Evolutionary conservation across 2,113 vertebrate genomes (phyloP).

Genomic region (Forbesichthys agassizii): DNA sequence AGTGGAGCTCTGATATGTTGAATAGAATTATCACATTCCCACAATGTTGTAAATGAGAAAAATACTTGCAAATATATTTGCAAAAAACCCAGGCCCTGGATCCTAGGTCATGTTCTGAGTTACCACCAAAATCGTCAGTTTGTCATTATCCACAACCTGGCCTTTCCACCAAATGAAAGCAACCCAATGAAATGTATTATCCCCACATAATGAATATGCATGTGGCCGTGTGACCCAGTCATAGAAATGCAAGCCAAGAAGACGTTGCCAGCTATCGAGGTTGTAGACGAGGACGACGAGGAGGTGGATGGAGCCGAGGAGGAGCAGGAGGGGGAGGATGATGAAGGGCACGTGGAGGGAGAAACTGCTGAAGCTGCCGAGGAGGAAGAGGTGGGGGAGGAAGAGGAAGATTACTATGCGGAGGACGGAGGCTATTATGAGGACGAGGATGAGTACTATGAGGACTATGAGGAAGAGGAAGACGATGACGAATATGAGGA

Average conservation of each 20-base stretch:
- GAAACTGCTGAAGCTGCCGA: background rate
- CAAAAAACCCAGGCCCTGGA: too few species aligned
- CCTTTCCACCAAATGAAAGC: too few species aligned
- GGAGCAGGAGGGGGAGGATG: background rate
- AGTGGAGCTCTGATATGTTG: too few species aligned
- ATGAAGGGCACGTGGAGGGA: slow-evolving; percentile 3
- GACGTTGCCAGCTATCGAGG: slow-evolving; percentile 40
- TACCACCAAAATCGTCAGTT: too few species aligned
- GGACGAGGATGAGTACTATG: background rate
- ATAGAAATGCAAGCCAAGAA: slow-evolving; percentile 59
- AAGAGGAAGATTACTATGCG: background rate
- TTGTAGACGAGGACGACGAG: slow-evolving; percentile 45
- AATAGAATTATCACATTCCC: too few species aligned
- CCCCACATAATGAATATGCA: too few species aligned
- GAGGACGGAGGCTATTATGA: slow-evolving; percentile 1
- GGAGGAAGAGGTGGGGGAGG: slow-evolving; percentile 1
- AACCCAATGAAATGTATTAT: too few species aligned
- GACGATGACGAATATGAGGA: background rate
- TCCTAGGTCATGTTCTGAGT: too few species aligned
- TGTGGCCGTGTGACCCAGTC: slow-evolving; percentile 45
- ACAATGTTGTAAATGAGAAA: too few species aligned
- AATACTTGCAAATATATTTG: too few species aligned
- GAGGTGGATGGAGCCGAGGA: background rate
- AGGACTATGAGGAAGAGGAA: slow-evolving; percentile 14
- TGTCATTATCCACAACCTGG: too few species aligned